These are phyloP conservation scores for Sebastes oblongus DNA, from an alignment of 2,797 vertebrate species.

Conservation along the genomic window DNA sequence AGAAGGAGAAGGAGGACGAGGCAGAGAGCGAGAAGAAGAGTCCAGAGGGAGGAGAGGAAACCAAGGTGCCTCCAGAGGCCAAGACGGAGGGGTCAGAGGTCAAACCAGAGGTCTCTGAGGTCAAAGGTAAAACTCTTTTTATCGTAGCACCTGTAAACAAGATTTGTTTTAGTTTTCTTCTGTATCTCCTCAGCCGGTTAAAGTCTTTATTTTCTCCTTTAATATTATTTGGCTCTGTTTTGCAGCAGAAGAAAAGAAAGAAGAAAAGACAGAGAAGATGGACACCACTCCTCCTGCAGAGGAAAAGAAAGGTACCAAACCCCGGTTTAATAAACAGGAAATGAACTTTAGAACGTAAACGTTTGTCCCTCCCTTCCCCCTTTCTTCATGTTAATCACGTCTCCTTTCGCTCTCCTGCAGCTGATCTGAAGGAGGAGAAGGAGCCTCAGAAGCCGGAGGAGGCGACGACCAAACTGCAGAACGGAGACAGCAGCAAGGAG, in stretches of 20 bases:
- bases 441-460: conserved; percentile 83
- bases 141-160: too few species aligned
- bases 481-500: conserved; percentile 90
- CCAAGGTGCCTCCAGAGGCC: conserved; percentile 51
- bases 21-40: conserved; percentile 66
- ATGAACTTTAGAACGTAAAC: too few species aligned
- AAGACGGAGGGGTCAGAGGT: conserved; percentile 71
- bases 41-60: conserved; percentile 61
- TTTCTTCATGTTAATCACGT: not conserved
- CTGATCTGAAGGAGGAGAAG: conserved; percentile 87
- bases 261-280: conserved; percentile 77
- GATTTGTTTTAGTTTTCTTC: too few species aligned
- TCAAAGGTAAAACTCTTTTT: conserved; percentile 71
- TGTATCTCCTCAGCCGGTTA: too few species aligned
- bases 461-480: conserved; percentile 88
- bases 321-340: not conserved
- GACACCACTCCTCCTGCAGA: conserved; percentile 79
- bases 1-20: conserved; percentile 57
- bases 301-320: conserved; percentile 84
- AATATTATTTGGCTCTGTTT: not conserved
- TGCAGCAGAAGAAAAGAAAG: conserved; percentile 76
- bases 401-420: not conserved
- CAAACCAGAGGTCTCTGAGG: conserved; percentile 68
- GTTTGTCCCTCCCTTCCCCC: not conserved
- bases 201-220: too few species aligned